phyloP scores from a whole-genome alignment of 2,888 invertebrate species.

The Drosophila nr. fundita region DNA sequence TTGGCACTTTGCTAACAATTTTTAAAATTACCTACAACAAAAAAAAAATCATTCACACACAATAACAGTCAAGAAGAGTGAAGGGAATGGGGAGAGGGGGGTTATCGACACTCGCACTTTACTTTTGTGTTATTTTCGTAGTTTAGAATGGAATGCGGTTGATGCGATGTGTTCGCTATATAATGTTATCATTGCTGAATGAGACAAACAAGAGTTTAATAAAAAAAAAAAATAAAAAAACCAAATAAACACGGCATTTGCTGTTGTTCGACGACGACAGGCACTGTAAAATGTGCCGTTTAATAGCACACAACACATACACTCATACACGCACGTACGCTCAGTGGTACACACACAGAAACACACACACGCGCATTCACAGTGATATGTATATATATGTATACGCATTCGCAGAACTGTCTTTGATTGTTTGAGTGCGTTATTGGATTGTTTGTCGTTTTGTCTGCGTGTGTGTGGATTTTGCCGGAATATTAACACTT shows the following conservation, averaged over 20 bases:
- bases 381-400: slow-evolving; percentile 18
- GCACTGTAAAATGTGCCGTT: slow-evolving; percentile 61
- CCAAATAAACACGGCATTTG: slow-evolving; percentile 45
- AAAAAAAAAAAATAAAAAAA: slow-evolving; percentile 22
- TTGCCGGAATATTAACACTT: slow-evolving; percentile 5
- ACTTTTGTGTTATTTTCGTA: slow-evolving; percentile 42
- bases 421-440: slow-evolving; percentile 36
- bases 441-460: slow-evolving; percentile 32
- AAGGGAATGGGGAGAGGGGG: neutral
- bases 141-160: slow-evolving; percentile 13
- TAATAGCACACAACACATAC: slow-evolving; percentile 41
- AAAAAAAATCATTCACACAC: slow-evolving; percentile 44
- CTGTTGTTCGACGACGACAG: slow-evolving; percentile 9
- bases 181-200: neutral
- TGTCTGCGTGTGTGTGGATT: neutral
- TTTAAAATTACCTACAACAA: slow-evolving; percentile 45
- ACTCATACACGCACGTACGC: slow-evolving; percentile 16
- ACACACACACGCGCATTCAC: slow-evolving; percentile 23
- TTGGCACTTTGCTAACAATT: slow-evolving; percentile 37
- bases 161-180: too few species aligned
- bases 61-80: slow-evolving; percentile 6
- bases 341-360: slow-evolving; percentile 10
- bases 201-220: neutral
- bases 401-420: slow-evolving; percentile 51
- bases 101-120: slow-evolving; percentile 39